These are phyloP conservation scores for Cotesia chilonis DNA, from an alignment of 1,140 invertebrate species.

Conservation along the genomic window DNA sequence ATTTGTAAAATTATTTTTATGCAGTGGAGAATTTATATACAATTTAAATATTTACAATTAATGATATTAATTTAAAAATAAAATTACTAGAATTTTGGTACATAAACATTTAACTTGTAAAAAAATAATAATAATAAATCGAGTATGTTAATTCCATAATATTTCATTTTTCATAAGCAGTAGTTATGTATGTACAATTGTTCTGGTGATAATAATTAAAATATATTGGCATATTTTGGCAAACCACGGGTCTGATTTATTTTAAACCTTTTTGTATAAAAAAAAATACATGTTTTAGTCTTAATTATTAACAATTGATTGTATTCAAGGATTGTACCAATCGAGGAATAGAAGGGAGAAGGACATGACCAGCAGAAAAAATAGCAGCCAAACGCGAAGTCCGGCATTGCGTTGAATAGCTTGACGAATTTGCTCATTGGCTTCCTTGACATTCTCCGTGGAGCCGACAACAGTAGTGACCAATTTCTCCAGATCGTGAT, in stretches of 20 bases:
- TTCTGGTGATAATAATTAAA: conserved; percentile 49
- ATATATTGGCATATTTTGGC: conserved; percentile 61
- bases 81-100: conserved; percentile 27
- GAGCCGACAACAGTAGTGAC: conserved; percentile 86
- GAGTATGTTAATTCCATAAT: conserved; percentile 23
- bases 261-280: background rate
- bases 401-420: conserved; percentile 97
- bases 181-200: conserved; percentile 58
- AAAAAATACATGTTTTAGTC: background rate
- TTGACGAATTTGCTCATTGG: conserved; percentile 95
- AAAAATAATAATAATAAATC: conserved; percentile 27
- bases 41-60: conserved; percentile 31
- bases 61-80: background rate
- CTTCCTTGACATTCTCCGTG: conserved; percentile 95
- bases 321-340: conserved; percentile 94
- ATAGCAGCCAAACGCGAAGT: conserved; percentile 91
- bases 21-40: too few species aligned
- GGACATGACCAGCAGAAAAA: conserved; percentile 95
- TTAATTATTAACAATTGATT: background rate
- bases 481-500: conserved; percentile 91
- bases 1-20: too few species aligned
- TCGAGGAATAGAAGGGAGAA: conserved; percentile 95
- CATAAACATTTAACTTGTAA: conserved; percentile 23
- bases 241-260: conserved; percentile 32
- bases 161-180: conserved; percentile 48